Evolutionary conservation across 2,113 vertebrate genomes (phyloP).

Genomic region (Carassius carassius): DNA sequence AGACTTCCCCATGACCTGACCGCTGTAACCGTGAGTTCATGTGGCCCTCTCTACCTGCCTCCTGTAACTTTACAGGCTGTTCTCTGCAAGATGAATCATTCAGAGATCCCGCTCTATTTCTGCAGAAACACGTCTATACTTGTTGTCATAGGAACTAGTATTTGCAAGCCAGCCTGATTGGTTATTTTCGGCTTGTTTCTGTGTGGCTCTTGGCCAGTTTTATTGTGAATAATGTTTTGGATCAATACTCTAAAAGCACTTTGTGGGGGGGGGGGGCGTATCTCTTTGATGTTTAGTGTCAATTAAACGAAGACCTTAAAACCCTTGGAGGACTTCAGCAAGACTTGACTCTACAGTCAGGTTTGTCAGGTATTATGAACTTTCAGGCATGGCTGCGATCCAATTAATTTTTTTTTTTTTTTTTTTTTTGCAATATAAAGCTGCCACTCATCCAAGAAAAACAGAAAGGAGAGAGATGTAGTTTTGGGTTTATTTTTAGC

Average conservation of each 20-base stretch:
- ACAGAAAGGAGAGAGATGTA: neutral
- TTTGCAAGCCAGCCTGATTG: constrained; percentile 19
- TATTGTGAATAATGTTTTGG: neutral
- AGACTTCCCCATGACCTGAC: constrained; percentile 7
- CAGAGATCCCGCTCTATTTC: neutral
- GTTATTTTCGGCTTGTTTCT: constrained; percentile 30
- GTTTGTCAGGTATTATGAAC: neutral
- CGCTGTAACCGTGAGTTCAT: neutral
- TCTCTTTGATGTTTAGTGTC: neutral
- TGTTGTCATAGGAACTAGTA: constrained; percentile 49
- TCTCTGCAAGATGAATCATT: neutral
- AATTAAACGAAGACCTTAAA: neutral
- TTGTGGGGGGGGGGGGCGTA: no score
- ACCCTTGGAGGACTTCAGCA: neutral
- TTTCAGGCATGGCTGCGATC: constrained; percentile 21
- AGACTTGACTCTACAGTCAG: constrained; percentile 9
- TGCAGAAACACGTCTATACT: neutral
- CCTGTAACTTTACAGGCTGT: neutral
- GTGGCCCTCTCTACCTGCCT: neutral
- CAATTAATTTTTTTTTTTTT: neutral
- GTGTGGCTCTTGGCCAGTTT: neutral
- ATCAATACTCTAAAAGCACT: neutral
- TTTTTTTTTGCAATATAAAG: neutral
- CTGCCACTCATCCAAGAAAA: constrained; percentile 25
- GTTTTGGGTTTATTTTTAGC: constrained; percentile 38